phyloP scores from a whole-genome alignment of 2,888 invertebrate genomes.

The Athrips mouffetella region DNA sequence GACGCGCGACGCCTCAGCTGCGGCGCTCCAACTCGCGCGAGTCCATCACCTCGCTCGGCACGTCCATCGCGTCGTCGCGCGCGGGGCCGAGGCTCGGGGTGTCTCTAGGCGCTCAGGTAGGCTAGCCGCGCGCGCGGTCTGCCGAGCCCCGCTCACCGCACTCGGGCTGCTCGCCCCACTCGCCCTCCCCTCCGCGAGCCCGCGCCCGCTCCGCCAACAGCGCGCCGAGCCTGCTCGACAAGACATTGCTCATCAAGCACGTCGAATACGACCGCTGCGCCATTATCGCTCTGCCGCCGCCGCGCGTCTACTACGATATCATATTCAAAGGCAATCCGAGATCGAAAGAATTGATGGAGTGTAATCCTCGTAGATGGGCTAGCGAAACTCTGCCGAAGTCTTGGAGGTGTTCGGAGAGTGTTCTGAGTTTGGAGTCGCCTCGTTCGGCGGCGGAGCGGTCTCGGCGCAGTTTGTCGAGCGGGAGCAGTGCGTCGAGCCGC shows the following conservation, averaged over 20 bases:
- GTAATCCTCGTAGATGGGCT: conserved; percentile 60
- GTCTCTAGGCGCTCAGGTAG: conserved; percentile 82
- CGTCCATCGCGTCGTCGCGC: conserved; percentile 80
- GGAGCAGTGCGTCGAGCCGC: conserved; percentile 37
- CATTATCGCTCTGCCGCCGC: conserved; percentile 66
- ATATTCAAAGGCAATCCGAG: conserved; percentile 45
- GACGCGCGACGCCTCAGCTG: conserved; percentile 78
- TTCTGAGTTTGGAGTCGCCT: conserved; percentile 51
- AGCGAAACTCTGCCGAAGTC: conserved; percentile 66
- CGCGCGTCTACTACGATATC: conserved; percentile 65
- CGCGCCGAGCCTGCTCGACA: conserved; percentile 56
- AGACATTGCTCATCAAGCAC: conserved; percentile 64
- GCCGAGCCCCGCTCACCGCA: conserved; percentile 57
- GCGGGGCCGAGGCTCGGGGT: conserved; percentile 86
- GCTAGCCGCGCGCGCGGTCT: conserved; percentile 77
- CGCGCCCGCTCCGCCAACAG: conserved; percentile 38
- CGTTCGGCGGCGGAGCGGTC: conserved; percentile 46
- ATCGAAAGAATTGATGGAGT: conserved; percentile 48
- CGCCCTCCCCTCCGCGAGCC: conserved; percentile 49
- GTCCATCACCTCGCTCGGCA: conserved; percentile 85
- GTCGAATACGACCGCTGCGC: conserved; percentile 67
- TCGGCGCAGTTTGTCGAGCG: conserved; percentile 41
- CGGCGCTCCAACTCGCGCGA: conserved; percentile 90
- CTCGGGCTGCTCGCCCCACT: conserved; percentile 44
- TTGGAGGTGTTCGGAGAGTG: conserved; percentile 69